Evolutionary conservation across 2,797 vertebrate species (phyloP).

Genomic region (Euthynnus affinis): DNA sequence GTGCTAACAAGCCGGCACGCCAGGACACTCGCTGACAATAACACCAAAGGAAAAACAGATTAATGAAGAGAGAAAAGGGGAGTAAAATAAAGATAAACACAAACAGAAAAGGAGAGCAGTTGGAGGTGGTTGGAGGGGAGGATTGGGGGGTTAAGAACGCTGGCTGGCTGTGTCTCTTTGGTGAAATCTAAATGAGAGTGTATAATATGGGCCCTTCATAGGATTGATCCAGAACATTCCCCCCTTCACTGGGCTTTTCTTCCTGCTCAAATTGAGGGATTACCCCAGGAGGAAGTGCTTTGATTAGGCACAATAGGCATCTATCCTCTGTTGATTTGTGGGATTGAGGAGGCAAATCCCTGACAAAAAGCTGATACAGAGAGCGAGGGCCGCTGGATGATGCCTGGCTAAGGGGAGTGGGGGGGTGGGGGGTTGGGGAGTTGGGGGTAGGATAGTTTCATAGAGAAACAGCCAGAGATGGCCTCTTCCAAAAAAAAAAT

Average conservation of each 20-base stretch:
- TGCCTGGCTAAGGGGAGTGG: slow-evolving; percentile 43
- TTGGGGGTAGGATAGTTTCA: slow-evolving; percentile 36
- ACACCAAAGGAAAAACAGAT: slow-evolving; percentile 70
- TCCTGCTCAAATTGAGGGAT: slow-evolving; percentile 87
- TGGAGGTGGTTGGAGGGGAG: slow-evolving; percentile 55
- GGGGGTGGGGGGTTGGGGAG: too few relatives aligned
- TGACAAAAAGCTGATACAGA: slow-evolving; percentile 82
- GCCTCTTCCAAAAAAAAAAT: slow-evolving; percentile 38
- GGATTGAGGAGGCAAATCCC: slow-evolving; percentile 87
- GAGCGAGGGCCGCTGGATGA: slow-evolving; percentile 71
- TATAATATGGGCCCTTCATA: slow-evolving; percentile 83
- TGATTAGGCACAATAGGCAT: slow-evolving; percentile 88
- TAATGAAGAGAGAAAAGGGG: slow-evolving; percentile 71
- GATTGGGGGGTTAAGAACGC: slow-evolving; percentile 45
- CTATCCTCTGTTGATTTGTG: slow-evolving; percentile 89
- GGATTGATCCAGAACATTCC: slow-evolving; percentile 82
- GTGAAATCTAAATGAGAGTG: slow-evolving; percentile 83
- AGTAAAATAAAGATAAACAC: slow-evolving; percentile 78
- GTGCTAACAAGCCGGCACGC: slow-evolving; percentile 58
- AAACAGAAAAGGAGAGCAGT: slow-evolving; percentile 72
- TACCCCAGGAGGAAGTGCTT: slow-evolving; percentile 88
- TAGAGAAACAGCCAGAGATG: slow-evolving; percentile 54
- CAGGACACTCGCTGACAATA: slow-evolving; percentile 65
- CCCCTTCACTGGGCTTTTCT: slow-evolving; percentile 85
- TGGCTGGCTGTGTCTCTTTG: slow-evolving; percentile 76